Evolutionary conservation across 2,797 vertebrate species (phyloP), one percentile per base, ranked within the genome.

Genomic region (Tadarida brasiliensis): DNA sequence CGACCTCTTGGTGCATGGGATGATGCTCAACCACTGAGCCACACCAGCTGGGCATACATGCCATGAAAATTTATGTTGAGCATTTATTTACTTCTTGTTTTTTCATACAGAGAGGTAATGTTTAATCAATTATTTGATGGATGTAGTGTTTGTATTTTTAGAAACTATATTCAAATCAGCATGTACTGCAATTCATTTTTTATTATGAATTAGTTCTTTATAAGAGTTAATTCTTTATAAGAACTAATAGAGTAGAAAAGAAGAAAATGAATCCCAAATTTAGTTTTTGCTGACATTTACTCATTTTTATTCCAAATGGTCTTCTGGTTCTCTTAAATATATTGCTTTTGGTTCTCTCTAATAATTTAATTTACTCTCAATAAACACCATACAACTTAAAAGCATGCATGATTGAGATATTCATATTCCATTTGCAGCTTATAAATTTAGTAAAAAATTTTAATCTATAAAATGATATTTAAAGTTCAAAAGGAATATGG

Each of bases 331-430:
- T 90, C 16, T 86, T 80, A 94, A 56, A 76, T 74, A 92, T 81
- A 63, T 81, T 35, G 26, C 22, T 74, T 94, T 73, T n/a, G 30
- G 67, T 90, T 65, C 54, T 81, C n/a, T 85, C 28, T 94, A 70
- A 91, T 47, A 24, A 88, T 95, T 92, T 81, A 92, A 51, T 90
- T 78, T 80, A 80, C 77, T 59, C 30, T 78, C 47, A 89, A 7
- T 51, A 57, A 47, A 49, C 6, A 92, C 26, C 35, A 94, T 92
- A 59, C 11, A 87, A 74, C 24, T 89, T 92, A 73, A 90, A 67
- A 68, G 33, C 24, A 73, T 39, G 70, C 19, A 47, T 19, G 47
- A 57, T 57, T 92, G n/a, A 89, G 5, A 44, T 80, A 85, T 22
- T n/a, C 24, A 71, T 89, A 77, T 74, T 7, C 20, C 5, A 57